These are phyloP conservation scores for Drosophila fuyamai DNA, from an alignment of 1,140 invertebrate genomes.

Conservation along the genomic window DNA sequence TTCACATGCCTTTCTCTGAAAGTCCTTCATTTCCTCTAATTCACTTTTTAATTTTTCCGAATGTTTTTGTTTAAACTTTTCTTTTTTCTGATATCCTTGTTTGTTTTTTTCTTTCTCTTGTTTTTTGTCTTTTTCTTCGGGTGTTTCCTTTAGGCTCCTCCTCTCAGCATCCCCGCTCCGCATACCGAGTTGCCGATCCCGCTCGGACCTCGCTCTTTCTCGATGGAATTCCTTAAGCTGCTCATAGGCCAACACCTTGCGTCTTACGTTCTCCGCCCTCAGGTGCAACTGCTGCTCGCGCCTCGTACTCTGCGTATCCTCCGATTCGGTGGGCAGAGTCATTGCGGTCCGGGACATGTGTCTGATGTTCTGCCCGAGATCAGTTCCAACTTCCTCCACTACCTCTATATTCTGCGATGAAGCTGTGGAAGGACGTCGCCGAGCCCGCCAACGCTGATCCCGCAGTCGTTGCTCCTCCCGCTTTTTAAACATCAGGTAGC, in stretches of 20 bases:
- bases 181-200: background rate
- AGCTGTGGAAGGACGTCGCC: background rate
- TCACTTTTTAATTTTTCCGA: slow-evolving; percentile 1
- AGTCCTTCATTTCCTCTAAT: background rate
- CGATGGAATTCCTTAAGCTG: slow-evolving; percentile 1
- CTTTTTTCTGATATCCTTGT: background rate
- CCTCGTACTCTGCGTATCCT: background rate
- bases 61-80: background rate
- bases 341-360: background rate
- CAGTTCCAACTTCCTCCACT: background rate
- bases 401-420: background rate
- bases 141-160: too few species aligned
- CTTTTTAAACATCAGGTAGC: slow-evolving; percentile 1
- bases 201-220: background rate
- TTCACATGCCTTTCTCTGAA: background rate
- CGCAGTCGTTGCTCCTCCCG: background rate
- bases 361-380: background rate
- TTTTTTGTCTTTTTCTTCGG: background rate
- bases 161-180: too few species aligned
- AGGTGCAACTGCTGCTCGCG: background rate
- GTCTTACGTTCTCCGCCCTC: background rate
- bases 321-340: background rate
- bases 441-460: background rate
- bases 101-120: too few species aligned
- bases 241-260: background rate